Base-by-base conservation (phyloP, 2,888 invertebrate genomes). In the Agrochola lota region DNA sequence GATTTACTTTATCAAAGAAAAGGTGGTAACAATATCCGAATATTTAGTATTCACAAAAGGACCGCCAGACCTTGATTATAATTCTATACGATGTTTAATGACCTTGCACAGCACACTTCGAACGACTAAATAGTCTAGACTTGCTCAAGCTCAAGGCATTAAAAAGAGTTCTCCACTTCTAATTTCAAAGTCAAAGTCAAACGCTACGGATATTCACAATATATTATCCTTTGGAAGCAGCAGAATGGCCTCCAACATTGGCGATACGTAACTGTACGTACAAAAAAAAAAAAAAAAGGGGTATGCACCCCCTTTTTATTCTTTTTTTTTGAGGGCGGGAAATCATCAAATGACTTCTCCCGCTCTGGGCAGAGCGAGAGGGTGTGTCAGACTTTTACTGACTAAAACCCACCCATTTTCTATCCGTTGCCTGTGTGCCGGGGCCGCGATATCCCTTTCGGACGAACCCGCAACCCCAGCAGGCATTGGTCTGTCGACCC, bases 61-160 rank as follows among this genome's bases (percentile, higher is more conserved):
- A 68, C 49, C 15, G 30, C 6, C 9, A 23, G 49, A 52, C 17
- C 30, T 49, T 49, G 30, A 49, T 30, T 30, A 49, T 52, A 35
- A 23, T 52, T 30, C 5, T 43, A 74, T 30, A 74, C 57, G 43
- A n/a, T 57, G 40, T 52, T 64, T 20, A 17, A 66, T 35, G 59
- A 35, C 81, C 78, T 78, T 78, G 80, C 43, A 52, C 46, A 43
- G 55, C 30, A 55, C 30, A 30, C n/a, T 52, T 71, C 4, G 23
- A 70, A 55, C 40, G 30, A 30, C 35, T 60, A 60, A 80, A 71
- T 30, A 59, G 71, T 78, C 78, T 78, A 78, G 80, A 78, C 78
- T 26, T 5, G 5, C 26, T 55, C 52, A 52, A 71, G 49, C 71
- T 80, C 64, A 80, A 80, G 80, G 80, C 15, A 71, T 8, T 70